phyloP scores from a whole-genome alignment of 2,888 invertebrate genomes.

The Bellardia pandia region DNA sequence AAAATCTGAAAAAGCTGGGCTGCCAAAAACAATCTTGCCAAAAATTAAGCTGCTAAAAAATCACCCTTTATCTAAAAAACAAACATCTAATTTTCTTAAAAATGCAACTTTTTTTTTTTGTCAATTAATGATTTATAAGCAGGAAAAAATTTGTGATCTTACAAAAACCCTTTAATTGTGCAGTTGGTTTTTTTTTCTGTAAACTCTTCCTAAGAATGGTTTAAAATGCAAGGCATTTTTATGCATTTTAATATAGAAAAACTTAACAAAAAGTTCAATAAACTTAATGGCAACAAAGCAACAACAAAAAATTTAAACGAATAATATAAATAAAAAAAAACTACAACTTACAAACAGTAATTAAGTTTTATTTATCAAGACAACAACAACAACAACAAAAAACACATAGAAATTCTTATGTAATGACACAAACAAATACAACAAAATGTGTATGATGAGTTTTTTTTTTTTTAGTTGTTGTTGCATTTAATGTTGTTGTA shows the following conservation, averaged over 20 bases:
- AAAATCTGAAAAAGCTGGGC: no score
- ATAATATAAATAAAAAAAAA: constrained; percentile 38
- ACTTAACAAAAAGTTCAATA: constrained; percentile 54
- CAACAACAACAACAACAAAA: constrained; percentile 41
- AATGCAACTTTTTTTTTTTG: no score
- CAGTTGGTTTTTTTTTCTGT: background rate
- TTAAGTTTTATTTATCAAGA: constrained; percentile 70
- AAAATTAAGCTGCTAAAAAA: no score
- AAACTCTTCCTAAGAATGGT: constrained; percentile 29
- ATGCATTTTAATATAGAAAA: constrained; percentile 28
- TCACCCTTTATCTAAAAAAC: no score
- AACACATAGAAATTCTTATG: constrained; percentile 71
- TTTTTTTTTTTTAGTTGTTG: constrained; percentile 27
- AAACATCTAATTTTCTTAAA: no score
- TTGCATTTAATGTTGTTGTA: constrained; percentile 34
- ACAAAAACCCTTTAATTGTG: constrained; percentile 19
- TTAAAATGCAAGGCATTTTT: constrained; percentile 45
- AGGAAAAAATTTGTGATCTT: no score
- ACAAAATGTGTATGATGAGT: constrained; percentile 38
- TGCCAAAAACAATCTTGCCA: no score
- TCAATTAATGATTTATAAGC: no score
- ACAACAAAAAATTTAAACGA: constrained; percentile 11
- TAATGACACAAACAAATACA: constrained; percentile 65
- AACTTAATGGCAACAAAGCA: constrained; percentile 46
- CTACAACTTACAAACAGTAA: constrained; percentile 58